Conservation (phyloP, 2,797 vertebrate genomes). For the Malacoctenus gilli region DNA sequence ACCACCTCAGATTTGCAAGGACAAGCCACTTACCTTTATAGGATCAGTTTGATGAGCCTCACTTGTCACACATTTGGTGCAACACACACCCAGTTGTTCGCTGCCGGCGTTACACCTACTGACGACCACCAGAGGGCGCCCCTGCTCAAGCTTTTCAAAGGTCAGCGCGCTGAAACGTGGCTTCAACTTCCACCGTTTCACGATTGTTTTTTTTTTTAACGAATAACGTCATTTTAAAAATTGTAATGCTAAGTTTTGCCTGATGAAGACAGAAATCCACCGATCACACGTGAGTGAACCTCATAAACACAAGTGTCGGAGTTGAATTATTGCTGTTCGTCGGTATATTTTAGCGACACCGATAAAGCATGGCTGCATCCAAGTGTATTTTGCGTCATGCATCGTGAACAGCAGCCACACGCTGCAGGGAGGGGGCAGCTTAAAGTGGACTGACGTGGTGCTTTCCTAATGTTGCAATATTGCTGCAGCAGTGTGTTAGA, state of each 20-base stretch:
- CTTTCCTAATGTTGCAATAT: constrained; percentile 26
- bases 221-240: no score
- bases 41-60: constrained; percentile 40
- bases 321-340: no score
- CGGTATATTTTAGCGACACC: no score
- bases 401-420: background rate
- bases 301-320: no score
- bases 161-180: constrained; percentile 4
- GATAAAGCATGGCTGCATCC: no score
- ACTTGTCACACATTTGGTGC: constrained; percentile 24
- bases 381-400: no score
- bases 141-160: constrained; percentile 11
- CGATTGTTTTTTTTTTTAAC: no score
- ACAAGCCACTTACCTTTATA: constrained; percentile 52
- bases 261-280: no score
- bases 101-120: constrained; percentile 3
- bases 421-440: background rate
- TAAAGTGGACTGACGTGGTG: constrained; percentile 3
- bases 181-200: background rate
- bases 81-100: constrained; percentile 18
- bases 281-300: no score
- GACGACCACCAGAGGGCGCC: constrained; percentile 46
- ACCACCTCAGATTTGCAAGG: constrained; percentile 16
- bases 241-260: no score
- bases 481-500: constrained; percentile 21